Evolutionary conservation across 2,888 invertebrate genomes (phyloP).

Genomic region (Molanna angustata): DNA sequence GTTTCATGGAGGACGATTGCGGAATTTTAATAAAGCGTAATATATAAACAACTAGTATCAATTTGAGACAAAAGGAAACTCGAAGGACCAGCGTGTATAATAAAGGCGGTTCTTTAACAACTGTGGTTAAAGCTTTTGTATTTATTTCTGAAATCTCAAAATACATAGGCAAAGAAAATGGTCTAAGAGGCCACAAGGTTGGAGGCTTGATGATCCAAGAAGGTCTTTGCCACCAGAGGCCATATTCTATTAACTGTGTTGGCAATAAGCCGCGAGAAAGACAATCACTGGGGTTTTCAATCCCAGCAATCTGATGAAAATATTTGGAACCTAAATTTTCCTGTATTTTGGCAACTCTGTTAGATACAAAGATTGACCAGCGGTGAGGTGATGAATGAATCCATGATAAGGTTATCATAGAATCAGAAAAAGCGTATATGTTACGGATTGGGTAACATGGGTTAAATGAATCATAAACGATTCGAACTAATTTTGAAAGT

Average conservation of each 20-base stretch:
- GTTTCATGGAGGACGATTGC: no score
- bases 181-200: not conserved
- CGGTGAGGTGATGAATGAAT: slow-evolving; percentile 4
- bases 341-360: not conserved
- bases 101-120: not conserved
- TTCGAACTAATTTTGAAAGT: slow-evolving; percentile 5
- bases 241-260: not conserved
- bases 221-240: not conserved
- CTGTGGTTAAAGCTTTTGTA: not conserved
- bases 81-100: slow-evolving; percentile 2
- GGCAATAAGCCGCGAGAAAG: not conserved
- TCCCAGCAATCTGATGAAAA: slow-evolving; percentile 1
- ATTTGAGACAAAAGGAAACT: not conserved
- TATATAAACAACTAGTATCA: not conserved
- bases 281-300: slow-evolving; percentile 3
- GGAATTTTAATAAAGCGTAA: slow-evolving; percentile 3
- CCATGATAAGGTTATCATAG: not conserved
- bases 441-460: not conserved
- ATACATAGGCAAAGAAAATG: not conserved
- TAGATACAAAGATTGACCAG: slow-evolving; percentile 3
- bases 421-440: slow-evolving; percentile 2
- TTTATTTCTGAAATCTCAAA: not conserved
- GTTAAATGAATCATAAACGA: slow-evolving; percentile 2
- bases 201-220: not conserved
- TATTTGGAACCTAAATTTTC: slow-evolving; percentile 3